Conservation (phyloP, 35 echinoderm and acorn worm genomes). For the Heliocidaris tuberculata region DNA sequence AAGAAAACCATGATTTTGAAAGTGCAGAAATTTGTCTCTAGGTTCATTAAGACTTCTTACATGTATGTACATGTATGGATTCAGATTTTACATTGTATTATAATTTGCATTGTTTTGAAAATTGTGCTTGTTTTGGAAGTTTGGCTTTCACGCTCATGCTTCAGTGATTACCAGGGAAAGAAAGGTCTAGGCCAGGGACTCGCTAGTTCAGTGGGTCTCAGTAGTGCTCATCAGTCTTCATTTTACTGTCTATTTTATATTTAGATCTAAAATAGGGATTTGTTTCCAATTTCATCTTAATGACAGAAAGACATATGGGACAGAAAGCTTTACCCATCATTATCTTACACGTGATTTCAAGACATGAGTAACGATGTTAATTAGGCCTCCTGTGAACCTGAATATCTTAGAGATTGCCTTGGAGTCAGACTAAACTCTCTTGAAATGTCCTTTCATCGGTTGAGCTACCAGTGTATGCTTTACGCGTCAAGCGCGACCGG, state of each 20-base stretch:
- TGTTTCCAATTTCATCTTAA: background rate
- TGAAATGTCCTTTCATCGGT: background rate
- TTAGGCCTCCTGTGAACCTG: too few species aligned
- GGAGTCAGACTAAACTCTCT: background rate
- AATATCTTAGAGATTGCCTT: background rate
- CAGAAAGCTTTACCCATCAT: background rate
- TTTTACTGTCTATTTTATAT: background rate
- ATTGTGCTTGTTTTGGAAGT: background rate
- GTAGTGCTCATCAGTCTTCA: background rate
- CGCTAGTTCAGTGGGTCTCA: too few species aligned
- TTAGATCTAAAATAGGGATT: background rate
- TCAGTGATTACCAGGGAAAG: background rate
- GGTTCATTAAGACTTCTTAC: background rate
- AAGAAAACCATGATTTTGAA: too few species aligned
- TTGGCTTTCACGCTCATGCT: background rate
- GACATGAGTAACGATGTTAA: too few species aligned
- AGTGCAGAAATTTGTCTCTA: too few species aligned
- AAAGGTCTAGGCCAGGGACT: too few species aligned
- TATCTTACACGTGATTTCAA: background rate
- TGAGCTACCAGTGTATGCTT: slow-evolving; percentile 11
- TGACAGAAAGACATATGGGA: too few species aligned
- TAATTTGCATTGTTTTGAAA: too few species aligned
- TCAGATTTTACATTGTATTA: too few species aligned
- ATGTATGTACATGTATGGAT: background rate
- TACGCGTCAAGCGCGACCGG: background rate